Evolutionary conservation across 2,888 invertebrate genomes (phyloP).

Genomic region (Proisotoma minuta): DNA sequence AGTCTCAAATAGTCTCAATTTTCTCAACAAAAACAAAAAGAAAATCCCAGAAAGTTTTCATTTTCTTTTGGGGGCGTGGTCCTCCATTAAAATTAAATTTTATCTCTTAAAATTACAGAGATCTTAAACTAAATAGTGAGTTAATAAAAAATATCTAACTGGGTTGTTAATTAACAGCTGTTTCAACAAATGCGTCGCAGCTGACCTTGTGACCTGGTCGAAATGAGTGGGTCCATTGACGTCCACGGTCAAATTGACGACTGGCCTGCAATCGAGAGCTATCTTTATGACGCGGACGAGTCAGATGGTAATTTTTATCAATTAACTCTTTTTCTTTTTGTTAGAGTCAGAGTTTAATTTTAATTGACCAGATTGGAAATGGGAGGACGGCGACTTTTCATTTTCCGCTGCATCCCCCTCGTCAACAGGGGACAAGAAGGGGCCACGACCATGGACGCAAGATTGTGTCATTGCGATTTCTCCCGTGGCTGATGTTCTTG

Average conservation of each 20-base stretch:
- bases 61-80: no score
- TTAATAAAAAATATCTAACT: no score
- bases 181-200: no score
- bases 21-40: no score
- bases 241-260: constrained; percentile 38
- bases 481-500: constrained; percentile 67
- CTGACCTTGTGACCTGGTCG: no score
- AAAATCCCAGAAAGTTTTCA: no score
- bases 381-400: constrained; percentile 29
- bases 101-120: no score
- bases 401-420: neutral
- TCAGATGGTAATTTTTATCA: constrained; percentile 18
- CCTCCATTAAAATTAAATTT: no score
- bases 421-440: neutral
- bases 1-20: no score
- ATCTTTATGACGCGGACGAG: constrained; percentile 8
- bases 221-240: constrained; percentile 40
- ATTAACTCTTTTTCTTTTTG: neutral
- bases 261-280: constrained; percentile 30
- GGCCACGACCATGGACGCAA: constrained; percentile 59
- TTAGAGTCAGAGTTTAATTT: neutral
- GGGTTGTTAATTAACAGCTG: no score
- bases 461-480: constrained; percentile 64
- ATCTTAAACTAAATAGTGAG: no score
- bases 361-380: constrained; percentile 27